phyloP scores from a whole-genome alignment of 2,797 vertebrate genomes.

The Xyrichtys novacula region DNA sequence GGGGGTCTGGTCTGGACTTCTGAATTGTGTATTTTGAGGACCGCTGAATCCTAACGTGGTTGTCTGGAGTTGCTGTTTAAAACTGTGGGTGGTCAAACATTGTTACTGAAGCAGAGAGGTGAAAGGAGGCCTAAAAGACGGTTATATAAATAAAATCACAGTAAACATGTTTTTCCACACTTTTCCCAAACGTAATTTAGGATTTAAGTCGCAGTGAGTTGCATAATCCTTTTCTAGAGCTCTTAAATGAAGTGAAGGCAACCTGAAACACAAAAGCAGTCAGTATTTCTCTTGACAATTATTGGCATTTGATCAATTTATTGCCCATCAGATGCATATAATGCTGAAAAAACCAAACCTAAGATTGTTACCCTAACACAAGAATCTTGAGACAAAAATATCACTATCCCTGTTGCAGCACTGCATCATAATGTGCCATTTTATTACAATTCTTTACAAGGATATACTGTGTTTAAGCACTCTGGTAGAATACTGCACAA shows the following conservation, averaged over 20 bases:
- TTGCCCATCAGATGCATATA: constrained; percentile 40
- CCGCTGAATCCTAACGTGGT: constrained; percentile 1
- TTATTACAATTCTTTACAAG: constrained; percentile 49
- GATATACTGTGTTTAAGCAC: constrained; percentile 52
- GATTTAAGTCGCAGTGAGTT: constrained; percentile 61
- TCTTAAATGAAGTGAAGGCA: constrained; percentile 41
- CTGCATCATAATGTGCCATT: constrained; percentile 52
- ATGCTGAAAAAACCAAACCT: constrained; percentile 48
- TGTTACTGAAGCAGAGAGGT: constrained; percentile 13
- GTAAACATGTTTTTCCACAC: constrained; percentile 14
- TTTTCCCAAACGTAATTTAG: constrained; percentile 48
- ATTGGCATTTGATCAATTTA: background rate
- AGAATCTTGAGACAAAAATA: constrained; percentile 32
- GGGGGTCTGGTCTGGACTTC: constrained; percentile 27
- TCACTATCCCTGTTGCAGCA: constrained; percentile 49
- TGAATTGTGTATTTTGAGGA: constrained; percentile 14
- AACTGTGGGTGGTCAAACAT: constrained; percentile 22
- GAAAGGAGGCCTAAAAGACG: constrained; percentile 36
- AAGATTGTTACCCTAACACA: constrained; percentile 25
- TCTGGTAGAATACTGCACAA: constrained; percentile 76
- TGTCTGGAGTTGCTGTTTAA: constrained; percentile 34
- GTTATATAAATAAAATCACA: constrained; percentile 51
- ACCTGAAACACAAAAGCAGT: constrained; percentile 52
- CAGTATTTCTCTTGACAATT: constrained; percentile 31
- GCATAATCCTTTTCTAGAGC: constrained; percentile 60